Percentiles rank a stretch among this genome's conserved stretches.
These are phyloP conservation scores for Rhinopomastus cyanomelas DNA, from an alignment of 2,113 vertebrate species.

Conservation along the genomic window DNA sequence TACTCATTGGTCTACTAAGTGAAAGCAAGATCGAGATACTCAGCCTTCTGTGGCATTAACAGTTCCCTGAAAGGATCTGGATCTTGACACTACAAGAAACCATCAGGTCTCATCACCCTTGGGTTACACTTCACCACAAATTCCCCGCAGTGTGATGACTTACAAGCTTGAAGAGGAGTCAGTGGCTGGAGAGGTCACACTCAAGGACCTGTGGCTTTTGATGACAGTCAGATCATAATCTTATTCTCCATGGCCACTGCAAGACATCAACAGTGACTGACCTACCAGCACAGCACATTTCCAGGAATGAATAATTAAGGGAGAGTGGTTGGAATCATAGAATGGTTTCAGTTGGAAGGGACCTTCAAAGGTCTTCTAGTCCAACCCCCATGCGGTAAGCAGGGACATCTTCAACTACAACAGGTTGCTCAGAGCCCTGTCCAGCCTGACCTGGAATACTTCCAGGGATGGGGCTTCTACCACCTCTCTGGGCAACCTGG, in stretches of 20 bases:
- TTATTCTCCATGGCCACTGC: neutral
- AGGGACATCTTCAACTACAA: neutral
- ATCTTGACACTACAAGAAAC: neutral
- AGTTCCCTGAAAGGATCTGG: neutral
- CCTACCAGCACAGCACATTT: neutral
- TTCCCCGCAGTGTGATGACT: fast-evolving
- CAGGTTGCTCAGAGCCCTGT: neutral
- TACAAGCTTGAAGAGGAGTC: fast-evolving
- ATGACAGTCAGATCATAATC: neutral
- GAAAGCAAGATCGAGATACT: neutral
- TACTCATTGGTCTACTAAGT: neutral
- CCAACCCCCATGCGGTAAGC: neutral
- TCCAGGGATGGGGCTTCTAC: neutral
- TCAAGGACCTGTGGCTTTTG: neutral
- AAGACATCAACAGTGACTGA: neutral
- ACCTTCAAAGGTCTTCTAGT: neutral
- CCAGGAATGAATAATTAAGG: neutral
- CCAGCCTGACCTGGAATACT: neutral
- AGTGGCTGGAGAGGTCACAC: neutral
- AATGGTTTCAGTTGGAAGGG: neutral
- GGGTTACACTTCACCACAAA: neutral
- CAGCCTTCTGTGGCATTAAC: neutral
- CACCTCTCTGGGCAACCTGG: neutral
- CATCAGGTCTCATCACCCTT: neutral
- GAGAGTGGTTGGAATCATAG: neutral